Percentiles rank a stretch among this genome's conserved stretches.
Evolutionary conservation across 1,140 invertebrate genomes (phyloP).

Genomic region (Battus philenor): DNA sequence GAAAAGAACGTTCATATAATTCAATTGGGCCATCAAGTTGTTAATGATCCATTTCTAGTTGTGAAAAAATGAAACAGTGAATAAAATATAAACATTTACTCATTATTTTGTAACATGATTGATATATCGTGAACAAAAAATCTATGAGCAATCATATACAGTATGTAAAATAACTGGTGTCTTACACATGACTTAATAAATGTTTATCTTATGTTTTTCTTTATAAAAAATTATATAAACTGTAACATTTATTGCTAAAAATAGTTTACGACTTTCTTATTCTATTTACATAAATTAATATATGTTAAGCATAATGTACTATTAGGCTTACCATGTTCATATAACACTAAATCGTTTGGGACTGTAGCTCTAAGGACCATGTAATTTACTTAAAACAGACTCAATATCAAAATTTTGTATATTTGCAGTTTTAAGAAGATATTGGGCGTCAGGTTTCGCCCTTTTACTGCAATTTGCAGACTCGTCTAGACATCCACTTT

Average conservation of each 20-base stretch:
- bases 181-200: constrained; percentile 22
- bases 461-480: constrained; percentile 37
- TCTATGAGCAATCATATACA: neutral
- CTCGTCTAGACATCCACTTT: constrained; percentile 39
- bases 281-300: constrained; percentile 19
- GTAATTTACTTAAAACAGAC: constrained; percentile 59
- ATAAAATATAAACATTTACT: neutral
- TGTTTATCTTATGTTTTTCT: too few relatives aligned
- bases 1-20: too few relatives aligned
- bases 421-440: constrained; percentile 50
- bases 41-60: too few relatives aligned
- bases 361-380: constrained; percentile 43
- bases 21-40: too few relatives aligned
- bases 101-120: neutral
- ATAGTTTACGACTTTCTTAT: neutral
- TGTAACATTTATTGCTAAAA: neutral
- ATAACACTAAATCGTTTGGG: constrained; percentile 16
- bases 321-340: constrained; percentile 27
- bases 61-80: too few relatives aligned
- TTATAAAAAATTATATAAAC: too few relatives aligned
- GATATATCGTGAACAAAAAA: neutral
- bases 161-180: constrained; percentile 15
- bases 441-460: constrained; percentile 46
- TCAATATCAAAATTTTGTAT: constrained; percentile 71
- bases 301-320: constrained; percentile 20